A percentile compares a stretch with the other conserved stretches of the same genome.
Conservation (phyloP, 2,113 vertebrate genomes). For the Gallinago jamesoni region DNA sequence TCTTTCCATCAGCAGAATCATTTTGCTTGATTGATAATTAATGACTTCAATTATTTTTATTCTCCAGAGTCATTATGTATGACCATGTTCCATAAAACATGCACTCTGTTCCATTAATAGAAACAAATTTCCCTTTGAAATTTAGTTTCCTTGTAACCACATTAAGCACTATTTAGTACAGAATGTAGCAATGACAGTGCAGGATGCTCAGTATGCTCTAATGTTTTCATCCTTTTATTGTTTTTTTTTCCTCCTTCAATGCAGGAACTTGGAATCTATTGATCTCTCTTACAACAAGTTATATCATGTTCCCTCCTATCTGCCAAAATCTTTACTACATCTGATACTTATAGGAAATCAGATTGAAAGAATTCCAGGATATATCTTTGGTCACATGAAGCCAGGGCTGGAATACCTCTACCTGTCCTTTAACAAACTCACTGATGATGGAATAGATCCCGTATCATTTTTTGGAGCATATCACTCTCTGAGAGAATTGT, state of each 20-base stretch:
- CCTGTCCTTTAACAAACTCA: conserved; percentile 92
- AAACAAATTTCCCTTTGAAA: not conserved
- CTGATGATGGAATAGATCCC: conserved; percentile 82
- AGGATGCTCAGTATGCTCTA: not conserved
- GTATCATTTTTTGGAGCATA: conserved; percentile 91
- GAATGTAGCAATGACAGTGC: not conserved
- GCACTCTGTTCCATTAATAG: not conserved
- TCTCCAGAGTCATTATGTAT: not conserved
- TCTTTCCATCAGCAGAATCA: not conserved
- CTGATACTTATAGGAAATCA: conserved; percentile 91
- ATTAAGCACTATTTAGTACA: not conserved
- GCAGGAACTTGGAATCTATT: conserved; percentile 92
- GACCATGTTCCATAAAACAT: not conserved
- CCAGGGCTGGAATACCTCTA: conserved; percentile 95
- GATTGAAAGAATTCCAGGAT: conserved; percentile 95
- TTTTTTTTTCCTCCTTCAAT: not conserved
- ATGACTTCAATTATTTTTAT: not conserved
- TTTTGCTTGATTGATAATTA: not conserved
- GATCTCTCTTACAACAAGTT: conserved; percentile 93
- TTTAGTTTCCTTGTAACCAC: not conserved
- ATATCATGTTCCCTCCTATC: conserved; percentile 92
- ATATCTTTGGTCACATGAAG: conserved; percentile 93
- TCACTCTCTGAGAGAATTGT: conserved; percentile 89
- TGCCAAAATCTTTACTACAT: conserved; percentile 92
- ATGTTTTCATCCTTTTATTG: not conserved